A percentile compares a stretch with the other conserved stretches of the same genome.
Evolutionary conservation across 1,140 invertebrate genomes (phyloP).

Genomic region (Lanistes nyassanus): DNA sequence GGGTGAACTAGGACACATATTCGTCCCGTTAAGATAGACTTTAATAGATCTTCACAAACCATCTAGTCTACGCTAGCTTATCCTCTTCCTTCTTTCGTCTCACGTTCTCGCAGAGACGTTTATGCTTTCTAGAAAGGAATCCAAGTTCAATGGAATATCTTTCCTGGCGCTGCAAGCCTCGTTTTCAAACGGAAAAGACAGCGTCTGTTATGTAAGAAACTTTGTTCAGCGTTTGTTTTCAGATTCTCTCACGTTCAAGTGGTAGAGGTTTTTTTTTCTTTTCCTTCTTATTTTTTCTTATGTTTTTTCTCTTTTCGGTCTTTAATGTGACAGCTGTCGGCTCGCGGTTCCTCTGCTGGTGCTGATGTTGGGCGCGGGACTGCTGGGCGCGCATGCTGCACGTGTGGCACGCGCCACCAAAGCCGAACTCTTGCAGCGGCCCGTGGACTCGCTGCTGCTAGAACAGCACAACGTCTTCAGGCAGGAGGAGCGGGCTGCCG

Average conservation of each 20-base stretch:
- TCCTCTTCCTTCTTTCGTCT: too few relatives aligned
- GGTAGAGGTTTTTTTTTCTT: not conserved
- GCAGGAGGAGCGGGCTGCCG: constrained; percentile 25
- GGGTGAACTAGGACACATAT: too few relatives aligned
- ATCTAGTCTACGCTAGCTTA: too few relatives aligned
- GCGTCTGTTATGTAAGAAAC: not conserved
- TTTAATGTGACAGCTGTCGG: constrained; percentile 5
- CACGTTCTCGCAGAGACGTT: too few relatives aligned
- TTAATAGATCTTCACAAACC: too few relatives aligned
- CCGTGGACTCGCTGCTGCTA: constrained; percentile 18
- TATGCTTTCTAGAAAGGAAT: too few relatives aligned
- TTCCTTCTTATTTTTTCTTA: not conserved
- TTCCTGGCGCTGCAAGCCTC: too few relatives aligned
- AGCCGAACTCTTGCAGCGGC: not conserved
- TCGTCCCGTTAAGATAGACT: too few relatives aligned
- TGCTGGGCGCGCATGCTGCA: not conserved
- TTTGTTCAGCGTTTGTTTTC: too few relatives aligned
- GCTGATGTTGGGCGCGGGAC: not conserved
- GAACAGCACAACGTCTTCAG: constrained; percentile 36
- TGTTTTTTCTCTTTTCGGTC: too few relatives aligned
- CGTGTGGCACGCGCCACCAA: constrained; percentile 1
- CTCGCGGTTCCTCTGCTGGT: not conserved
- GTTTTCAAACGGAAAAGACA: not conserved
- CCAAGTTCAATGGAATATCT: too few relatives aligned
- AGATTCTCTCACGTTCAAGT: not conserved